A percentile compares a stretch with the other conserved stretches of the same genome.
Evolutionary conservation across 1,140 invertebrate genomes (phyloP).

Genomic region (Drosophila ambigua): DNA sequence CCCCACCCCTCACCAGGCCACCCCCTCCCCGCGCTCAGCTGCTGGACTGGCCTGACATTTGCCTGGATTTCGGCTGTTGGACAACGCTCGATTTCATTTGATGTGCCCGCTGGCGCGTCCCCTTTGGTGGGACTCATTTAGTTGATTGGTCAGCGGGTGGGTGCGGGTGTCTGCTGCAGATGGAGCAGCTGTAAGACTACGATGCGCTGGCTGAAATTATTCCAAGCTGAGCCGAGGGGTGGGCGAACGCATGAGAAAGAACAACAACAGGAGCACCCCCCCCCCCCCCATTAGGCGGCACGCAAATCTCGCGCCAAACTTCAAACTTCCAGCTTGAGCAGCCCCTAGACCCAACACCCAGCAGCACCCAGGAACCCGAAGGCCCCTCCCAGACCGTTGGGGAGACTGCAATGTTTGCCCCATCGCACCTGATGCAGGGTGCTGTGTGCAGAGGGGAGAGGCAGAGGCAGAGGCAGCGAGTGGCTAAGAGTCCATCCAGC

Average conservation of each 20-base stretch:
- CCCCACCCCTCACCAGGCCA: not conserved
- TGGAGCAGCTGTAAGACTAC: conserved; percentile 2
- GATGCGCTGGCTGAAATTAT: not conserved
- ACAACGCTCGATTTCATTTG: conserved; percentile 75
- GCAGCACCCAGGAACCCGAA: too few relatives aligned
- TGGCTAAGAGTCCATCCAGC: conserved; percentile 12
- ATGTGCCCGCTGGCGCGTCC: conserved; percentile 62
- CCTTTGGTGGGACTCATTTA: conserved; percentile 66
- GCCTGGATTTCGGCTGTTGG: conserved; percentile 30
- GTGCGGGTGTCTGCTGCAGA: not conserved
- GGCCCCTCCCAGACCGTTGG: too few relatives aligned
- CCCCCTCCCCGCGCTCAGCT: not conserved
- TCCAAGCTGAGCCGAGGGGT: too few relatives aligned
- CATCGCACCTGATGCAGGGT: conserved; percentile 63
- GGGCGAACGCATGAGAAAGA: not conserved
- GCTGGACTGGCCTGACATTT: conserved; percentile 57
- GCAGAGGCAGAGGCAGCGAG: not conserved
- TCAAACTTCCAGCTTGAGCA: not conserved
- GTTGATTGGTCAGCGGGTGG: conserved; percentile 55
- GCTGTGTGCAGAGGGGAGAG: not conserved
- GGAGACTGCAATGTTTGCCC: conserved; percentile 51
- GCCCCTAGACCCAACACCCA: not conserved
- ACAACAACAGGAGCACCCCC: not conserved
- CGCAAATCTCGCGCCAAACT: conserved; percentile 17
- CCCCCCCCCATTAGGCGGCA: conserved; percentile 23